Evolutionary conservation across 2,888 invertebrate species (phyloP), one percentile per base, ranked within the genome.

Genomic region (Eristalinus sepulchralis): DNA sequence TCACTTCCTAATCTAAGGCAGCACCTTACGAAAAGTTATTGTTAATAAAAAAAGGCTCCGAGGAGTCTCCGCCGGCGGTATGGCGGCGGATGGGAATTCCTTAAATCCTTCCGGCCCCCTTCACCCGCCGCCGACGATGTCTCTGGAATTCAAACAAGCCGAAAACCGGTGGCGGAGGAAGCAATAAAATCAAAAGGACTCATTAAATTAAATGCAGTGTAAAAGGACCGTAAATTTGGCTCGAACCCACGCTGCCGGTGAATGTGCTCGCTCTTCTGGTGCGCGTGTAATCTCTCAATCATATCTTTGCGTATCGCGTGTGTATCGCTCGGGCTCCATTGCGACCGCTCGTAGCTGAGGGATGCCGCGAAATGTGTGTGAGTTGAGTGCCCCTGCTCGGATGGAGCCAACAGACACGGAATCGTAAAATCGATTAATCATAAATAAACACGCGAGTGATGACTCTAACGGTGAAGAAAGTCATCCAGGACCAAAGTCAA

Each of bases 151-250:
- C 27, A 64, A 79, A 78, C 59, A 83, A 68, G 31, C 47, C n/a
- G 31, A 33, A 84, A 77, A 70, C 64, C 85, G 64, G 24, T 20
- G 27, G 33, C 60, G 60, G 60, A 67, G 67, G 27, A 36, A 64
- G 82, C 89, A 89, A 89, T 89, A 89, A 89, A 89, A 89, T 88
- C 88, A 88, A 89, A 89, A 89, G 88, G 88, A 89, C 89, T 90
- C 90, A 90, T 90, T 90, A 90, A 90, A 90, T 90, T 90, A 90
- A 90, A 90, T 90, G 90, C 90, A 90, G 89, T 90, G 90, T 90
- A 90, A 90, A 90, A 90, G 89, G 89, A 89, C 89, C 90, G 89
- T 90, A 90, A 90, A 90, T 83, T 75, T 83, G 71, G 70, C 66
- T 64, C 70, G 64, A n/a, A 80, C 75, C 39, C 36, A 13, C 36